Evolutionary conservation across 2,113 vertebrate species (phyloP).

Genomic region (Motacilla alba): DNA sequence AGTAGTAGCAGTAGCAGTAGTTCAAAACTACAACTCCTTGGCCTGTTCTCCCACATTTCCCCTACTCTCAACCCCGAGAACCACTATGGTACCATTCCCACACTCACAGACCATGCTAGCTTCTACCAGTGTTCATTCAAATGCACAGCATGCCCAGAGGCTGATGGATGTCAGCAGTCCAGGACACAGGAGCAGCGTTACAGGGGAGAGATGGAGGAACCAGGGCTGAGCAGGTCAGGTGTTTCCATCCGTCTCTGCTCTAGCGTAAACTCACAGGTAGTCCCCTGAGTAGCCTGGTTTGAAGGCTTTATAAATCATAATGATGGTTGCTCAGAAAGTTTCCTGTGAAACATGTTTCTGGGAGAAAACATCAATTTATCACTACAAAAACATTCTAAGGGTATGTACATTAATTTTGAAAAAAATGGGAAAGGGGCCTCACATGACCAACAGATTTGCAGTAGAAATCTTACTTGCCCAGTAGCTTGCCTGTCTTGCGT

Average conservation of each 20-base stretch:
- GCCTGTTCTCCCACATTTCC: not conserved
- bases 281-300: not conserved
- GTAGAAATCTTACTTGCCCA: not conserved
- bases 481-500: not conserved
- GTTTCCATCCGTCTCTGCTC: not conserved
- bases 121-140: not conserved
- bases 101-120: not conserved
- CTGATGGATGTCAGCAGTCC: not conserved
- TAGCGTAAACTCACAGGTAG: not conserved
- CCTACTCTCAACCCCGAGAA: not conserved
- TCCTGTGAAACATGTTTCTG: not conserved
- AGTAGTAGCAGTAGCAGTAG: not conserved
- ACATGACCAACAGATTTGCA: not conserved
- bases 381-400: not conserved
- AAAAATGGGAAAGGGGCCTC: not conserved
- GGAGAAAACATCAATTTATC: slow-evolving; percentile 25
- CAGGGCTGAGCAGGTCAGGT: not conserved
- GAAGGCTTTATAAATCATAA: slow-evolving; percentile 37
- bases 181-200: rapidly evolving
- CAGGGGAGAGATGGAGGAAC: not conserved
- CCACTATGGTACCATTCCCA: not conserved
- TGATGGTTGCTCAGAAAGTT: not conserved
- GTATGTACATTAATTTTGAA: not conserved
- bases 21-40: not conserved
- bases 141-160: not conserved